Percentiles rank a stretch among this genome's conserved stretches.
Evolutionary conservation across 2,888 invertebrate species (phyloP).

Genomic region (Lypha dubia): DNA sequence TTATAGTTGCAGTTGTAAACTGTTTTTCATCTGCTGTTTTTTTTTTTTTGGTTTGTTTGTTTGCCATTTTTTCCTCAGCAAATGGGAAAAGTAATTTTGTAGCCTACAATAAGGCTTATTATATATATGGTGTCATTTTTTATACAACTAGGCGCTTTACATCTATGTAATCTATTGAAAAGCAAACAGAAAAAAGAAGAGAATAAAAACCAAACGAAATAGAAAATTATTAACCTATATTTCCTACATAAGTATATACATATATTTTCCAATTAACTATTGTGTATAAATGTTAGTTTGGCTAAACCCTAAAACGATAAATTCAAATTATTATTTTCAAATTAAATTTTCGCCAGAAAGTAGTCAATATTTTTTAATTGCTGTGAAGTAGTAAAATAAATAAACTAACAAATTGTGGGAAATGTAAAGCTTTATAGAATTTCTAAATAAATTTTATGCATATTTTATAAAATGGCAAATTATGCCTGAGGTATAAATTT

Average conservation of each 20-base stretch:
- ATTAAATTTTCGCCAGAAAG: constrained; percentile 43
- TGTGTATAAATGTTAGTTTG: neutral
- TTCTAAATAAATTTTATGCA: neutral
- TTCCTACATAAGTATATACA: constrained; percentile 26
- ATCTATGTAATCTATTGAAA: constrained; percentile 22
- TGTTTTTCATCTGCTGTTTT: neutral
- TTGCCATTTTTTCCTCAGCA: constrained; percentile 4
- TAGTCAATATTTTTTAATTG: constrained; percentile 30
- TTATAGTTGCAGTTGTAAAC: constrained; percentile 33
- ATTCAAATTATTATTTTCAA: constrained; percentile 58
- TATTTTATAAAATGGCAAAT: neutral
- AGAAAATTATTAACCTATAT: constrained; percentile 60
- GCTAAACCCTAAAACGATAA: constrained; percentile 16
- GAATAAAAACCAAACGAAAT: constrained; percentile 54
- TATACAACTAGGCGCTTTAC: constrained; percentile 9
- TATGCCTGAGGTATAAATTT: neutral
- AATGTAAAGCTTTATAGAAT: neutral
- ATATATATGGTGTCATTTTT: constrained; percentile 49
- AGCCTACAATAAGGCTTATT: constrained; percentile 56
- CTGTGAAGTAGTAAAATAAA: neutral
- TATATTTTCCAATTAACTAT: constrained; percentile 25
- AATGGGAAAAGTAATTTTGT: constrained; percentile 47
- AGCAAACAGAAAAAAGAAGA: neutral
- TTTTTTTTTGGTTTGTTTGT: too few relatives aligned
- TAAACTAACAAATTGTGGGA: neutral